phyloP scores from a whole-genome alignment of 2,888 invertebrate genomes.

The Eucriotettix oculatus region DNA sequence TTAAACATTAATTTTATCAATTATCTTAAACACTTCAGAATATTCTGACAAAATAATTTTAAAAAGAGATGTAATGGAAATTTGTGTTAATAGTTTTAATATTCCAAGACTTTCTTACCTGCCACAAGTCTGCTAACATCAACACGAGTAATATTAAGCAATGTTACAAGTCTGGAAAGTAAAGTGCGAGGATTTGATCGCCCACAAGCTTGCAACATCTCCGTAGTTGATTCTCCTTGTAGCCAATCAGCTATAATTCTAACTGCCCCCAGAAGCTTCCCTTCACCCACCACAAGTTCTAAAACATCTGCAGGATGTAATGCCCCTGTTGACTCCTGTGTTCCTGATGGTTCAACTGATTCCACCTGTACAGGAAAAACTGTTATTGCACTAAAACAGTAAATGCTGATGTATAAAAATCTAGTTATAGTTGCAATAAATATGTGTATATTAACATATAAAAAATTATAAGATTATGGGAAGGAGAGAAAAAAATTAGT shows the following conservation, averaged over 20 bases:
- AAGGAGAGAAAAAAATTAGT: no score
- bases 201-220: slow-evolving; percentile 60
- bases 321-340: background rate
- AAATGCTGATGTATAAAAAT: no score
- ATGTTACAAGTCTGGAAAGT: slow-evolving; percentile 59
- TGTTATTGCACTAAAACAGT: no score
- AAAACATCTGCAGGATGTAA: slow-evolving; percentile 36
- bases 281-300: slow-evolving; percentile 39
- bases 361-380: no score
- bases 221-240: slow-evolving; percentile 46
- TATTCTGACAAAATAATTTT: no score
- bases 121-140: slow-evolving; percentile 45
- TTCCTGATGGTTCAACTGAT: background rate
- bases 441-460: no score
- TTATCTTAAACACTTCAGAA: no score
- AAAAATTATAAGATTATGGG: no score
- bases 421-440: no score
- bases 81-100: no score
- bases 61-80: no score
- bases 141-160: slow-evolving; percentile 64
- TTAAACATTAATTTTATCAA: no score
- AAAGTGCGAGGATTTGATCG: slow-evolving; percentile 65
- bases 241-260: slow-evolving; percentile 77
- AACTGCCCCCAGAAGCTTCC: slow-evolving; percentile 45
- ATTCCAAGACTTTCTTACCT: slow-evolving; percentile 20